Evolutionary conservation across 2,888 invertebrate genomes (phyloP).

Genomic region (Eumerus sabulonum): DNA sequence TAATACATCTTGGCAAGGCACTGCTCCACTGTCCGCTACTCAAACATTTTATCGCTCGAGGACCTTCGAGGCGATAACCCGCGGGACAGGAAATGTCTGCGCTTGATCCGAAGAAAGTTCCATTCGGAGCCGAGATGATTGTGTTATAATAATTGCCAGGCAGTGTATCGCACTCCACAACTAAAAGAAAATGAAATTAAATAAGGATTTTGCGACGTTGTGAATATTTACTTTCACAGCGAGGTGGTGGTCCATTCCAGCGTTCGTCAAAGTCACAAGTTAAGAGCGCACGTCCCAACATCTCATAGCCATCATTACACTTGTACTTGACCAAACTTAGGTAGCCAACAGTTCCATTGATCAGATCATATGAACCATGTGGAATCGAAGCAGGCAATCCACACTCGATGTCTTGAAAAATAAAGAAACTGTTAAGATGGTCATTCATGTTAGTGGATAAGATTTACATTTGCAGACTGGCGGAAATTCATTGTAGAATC

Average conservation of each 20-base stretch:
- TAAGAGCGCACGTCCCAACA: conserved; percentile 89
- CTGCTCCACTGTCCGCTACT: conserved; percentile 90
- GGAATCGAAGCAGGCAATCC: conserved; percentile 92
- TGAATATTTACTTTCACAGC: conserved; percentile 86
- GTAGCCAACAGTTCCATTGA: conserved; percentile 93
- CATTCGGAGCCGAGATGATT: conserved; percentile 83
- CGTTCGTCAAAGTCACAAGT: conserved; percentile 95
- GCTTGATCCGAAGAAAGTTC: conserved; percentile 84
- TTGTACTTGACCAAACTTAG: conserved; percentile 91
- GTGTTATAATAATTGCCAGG: conserved; percentile 80
- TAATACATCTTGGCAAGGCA: conserved; percentile 87
- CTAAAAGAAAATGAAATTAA: conserved; percentile 76
- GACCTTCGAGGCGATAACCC: conserved; percentile 85
- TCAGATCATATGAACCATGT: conserved; percentile 88
- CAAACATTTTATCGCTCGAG: conserved; percentile 84
- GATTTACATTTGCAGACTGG: conserved; percentile 93
- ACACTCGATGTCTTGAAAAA: conserved; percentile 88
- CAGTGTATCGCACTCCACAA: conserved; percentile 86
- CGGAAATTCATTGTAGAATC: conserved; percentile 95
- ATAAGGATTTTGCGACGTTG: too few species aligned
- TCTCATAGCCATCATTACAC: conserved; percentile 91
- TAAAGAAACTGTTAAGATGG: background rate
- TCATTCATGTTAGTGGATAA: background rate
- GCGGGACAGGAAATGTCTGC: conserved; percentile 87
- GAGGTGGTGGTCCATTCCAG: conserved; percentile 95